These are phyloP conservation scores for Sparus aurata DNA, from an alignment of 2,797 vertebrate genomes.

Conservation along the genomic window DNA sequence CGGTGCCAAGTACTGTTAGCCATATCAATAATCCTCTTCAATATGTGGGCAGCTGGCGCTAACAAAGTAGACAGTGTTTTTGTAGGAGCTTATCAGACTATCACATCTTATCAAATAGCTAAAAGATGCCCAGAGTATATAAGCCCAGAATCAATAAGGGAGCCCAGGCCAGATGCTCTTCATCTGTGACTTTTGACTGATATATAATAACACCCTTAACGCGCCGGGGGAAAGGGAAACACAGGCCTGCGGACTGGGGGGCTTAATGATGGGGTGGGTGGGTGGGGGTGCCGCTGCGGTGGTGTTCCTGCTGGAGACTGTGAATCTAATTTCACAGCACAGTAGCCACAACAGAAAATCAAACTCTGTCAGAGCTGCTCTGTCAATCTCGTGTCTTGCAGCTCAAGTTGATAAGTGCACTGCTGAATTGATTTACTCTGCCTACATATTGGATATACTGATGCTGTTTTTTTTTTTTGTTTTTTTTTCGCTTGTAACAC, in stretches of 20 bases:
- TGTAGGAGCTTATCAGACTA: constrained; percentile 84
- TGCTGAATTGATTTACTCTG: constrained; percentile 85
- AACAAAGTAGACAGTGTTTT: constrained; percentile 84
- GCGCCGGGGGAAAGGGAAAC: constrained; percentile 73
- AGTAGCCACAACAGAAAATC: constrained; percentile 86
- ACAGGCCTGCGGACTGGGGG: constrained; percentile 70
- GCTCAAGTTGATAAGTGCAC: constrained; percentile 83
- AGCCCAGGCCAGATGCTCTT: constrained; percentile 79
- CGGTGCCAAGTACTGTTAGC: constrained; percentile 83
- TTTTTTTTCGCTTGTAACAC: constrained; percentile 29
- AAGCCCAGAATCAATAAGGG: constrained; percentile 83
- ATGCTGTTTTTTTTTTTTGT: constrained; percentile 49
- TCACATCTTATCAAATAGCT: constrained; percentile 85
- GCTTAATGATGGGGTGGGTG: constrained; percentile 76
- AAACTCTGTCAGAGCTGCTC: constrained; percentile 84
- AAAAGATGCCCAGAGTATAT: constrained; percentile 83
- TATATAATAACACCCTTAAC: constrained; percentile 80
- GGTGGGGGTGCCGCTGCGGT: not conserved
- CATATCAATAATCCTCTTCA: constrained; percentile 86
- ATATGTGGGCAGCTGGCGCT: constrained; percentile 82
- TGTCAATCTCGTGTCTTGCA: constrained; percentile 84
- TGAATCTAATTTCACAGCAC: constrained; percentile 89
- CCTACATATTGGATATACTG: constrained; percentile 75
- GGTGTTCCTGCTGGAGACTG: constrained; percentile 78
- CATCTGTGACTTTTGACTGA: constrained; percentile 85